phyloP scores from a whole-genome alignment of 2,113 vertebrate species.

The Todiramphus chloris region DNA sequence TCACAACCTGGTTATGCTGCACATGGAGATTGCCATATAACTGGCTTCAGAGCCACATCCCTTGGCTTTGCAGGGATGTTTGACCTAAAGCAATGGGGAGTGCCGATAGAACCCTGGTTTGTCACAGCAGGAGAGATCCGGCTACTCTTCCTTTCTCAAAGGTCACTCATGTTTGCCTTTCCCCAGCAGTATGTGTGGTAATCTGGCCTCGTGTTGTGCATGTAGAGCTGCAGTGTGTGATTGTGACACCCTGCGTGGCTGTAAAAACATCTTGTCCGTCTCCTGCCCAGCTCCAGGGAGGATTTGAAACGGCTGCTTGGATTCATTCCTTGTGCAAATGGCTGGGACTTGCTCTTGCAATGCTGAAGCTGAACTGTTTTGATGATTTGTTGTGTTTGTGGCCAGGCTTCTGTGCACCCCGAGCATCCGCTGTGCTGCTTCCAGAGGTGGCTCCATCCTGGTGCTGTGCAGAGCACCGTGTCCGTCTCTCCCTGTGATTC shows the following conservation, averaged over 20 bases:
- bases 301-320: neutral
- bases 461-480: neutral
- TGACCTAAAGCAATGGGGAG: neutral
- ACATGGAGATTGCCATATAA: neutral
- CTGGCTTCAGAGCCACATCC: neutral
- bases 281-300: neutral
- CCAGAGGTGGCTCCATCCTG: neutral
- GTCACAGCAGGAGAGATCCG: neutral
- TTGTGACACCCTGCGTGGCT: neutral
- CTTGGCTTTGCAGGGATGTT: neutral
- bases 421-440: neutral
- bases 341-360: neutral
- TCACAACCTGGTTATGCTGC: neutral
- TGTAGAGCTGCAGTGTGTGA: neutral
- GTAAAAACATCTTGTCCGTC: neutral
- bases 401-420: neutral
- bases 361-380: neutral
- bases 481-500: neutral
- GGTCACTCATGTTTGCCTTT: neutral
- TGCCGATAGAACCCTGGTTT: neutral
- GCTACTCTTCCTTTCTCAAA: neutral
- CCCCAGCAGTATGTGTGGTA: neutral
- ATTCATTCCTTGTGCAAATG: neutral
- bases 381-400: neutral
- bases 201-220: neutral